Evolutionary conservation across 2,797 vertebrate species (phyloP), one percentile per base, ranked within the genome.

Genomic region (Salarias fasciatus): DNA sequence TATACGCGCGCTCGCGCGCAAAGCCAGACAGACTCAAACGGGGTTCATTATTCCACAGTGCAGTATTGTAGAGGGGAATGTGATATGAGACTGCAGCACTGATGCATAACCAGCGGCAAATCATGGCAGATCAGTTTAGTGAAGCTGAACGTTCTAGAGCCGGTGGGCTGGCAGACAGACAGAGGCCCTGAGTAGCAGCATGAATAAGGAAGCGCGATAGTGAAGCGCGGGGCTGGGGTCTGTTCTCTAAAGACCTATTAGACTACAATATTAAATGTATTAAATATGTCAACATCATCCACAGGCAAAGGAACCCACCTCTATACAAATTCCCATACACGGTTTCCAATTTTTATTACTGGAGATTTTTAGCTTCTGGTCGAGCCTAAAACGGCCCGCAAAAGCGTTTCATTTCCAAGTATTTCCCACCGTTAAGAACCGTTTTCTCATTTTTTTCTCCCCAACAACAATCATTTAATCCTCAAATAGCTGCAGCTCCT

Each of bases 51-150:
- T 92, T 91, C 89, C 87, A 89, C 86, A 76, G 88, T 74, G 87
- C 83, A 82, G 88, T 77, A 82, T 91, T 89, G 86, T 88, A 77
- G 80, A 74, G 79, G 79, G 82, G 83, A 84, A 89, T 87, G 86
- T 75, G 88, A 91, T 88, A 91, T 90, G 88, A 91, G 88, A 88
- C 89, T 80, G 82, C 86, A 63, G 86, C 87, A 85, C 76, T 87
- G 90, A 90, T 90, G 91, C 92, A 90, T 88, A 90, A 92, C 87
- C 88, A 79, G 80, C 83, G 86, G 90, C 88, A 91, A 91, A 91
- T 92, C 89, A 86, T 75, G 85, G 90, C 85, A 91, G 86, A 93
- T 91, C 89, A 90, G 89, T 90, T 93, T 89, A 92, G 92, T 84
- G 87, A 72, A 87, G 89, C 89, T 87, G 86, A 92, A 90, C 80